Conservation (phyloP, 2,113 vertebrate species). For the Ctenodactylus gundi region DNA sequence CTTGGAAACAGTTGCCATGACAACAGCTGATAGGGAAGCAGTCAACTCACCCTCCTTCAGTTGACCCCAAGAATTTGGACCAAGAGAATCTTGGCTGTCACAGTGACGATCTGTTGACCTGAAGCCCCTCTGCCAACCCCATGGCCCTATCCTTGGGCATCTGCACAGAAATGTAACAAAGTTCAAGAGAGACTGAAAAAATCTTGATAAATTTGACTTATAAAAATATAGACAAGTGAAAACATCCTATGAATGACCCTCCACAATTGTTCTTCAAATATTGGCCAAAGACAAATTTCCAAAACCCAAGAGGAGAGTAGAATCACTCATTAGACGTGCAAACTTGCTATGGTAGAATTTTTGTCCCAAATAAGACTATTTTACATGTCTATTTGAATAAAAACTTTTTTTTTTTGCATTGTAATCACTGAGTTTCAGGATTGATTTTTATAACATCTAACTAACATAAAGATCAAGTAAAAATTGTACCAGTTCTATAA, state of each 20-base stretch:
- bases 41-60: neutral
- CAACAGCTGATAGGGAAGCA: neutral
- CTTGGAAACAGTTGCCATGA: neutral
- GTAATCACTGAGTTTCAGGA: neutral
- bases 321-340: fast-evolving
- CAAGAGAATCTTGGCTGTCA: neutral
- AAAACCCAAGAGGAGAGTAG: neutral
- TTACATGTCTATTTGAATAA: neutral
- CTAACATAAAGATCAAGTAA: neutral
- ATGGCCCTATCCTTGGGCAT: neutral
- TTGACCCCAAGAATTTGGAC: neutral
- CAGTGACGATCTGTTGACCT: neutral
- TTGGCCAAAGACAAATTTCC: neutral
- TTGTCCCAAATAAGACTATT: neutral
- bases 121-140: fast-evolving
- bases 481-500: neutral
- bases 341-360: neutral
- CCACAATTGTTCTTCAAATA: neutral
- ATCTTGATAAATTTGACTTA: neutral
- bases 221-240: neutral
- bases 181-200: neutral
- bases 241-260: neutral
- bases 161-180: neutral
- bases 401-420: neutral
- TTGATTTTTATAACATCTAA: neutral